A percentile compares a stretch with the other conserved stretches of the same genome.
Evolutionary conservation across 2,113 vertebrate genomes (phyloP).

Genomic region (Grallaria varia): DNA sequence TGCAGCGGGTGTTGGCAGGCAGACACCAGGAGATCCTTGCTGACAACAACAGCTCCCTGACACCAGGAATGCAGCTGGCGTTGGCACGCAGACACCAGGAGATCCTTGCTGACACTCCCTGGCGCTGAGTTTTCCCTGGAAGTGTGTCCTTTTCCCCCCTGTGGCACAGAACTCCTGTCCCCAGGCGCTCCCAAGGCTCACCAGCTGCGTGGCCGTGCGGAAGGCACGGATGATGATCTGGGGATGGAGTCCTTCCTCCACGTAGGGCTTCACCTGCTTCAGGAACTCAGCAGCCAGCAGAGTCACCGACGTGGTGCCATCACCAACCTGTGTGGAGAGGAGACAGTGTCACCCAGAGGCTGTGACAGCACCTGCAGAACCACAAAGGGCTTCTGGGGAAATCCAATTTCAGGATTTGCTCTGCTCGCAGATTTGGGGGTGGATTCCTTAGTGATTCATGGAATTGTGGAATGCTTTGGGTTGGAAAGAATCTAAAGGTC

Average conservation of each 20-base stretch:
- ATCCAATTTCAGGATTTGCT: accelerated
- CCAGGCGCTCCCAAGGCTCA: background rate
- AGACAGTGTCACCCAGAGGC: background rate
- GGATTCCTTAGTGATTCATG: background rate
- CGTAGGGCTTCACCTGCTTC: conserved; percentile 92
- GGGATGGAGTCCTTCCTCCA: conserved; percentile 95
- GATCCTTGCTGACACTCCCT: accelerated
- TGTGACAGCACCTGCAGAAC: background rate
- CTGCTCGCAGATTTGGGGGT: background rate
- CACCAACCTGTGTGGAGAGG: conserved; percentile 81
- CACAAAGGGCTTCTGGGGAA: background rate
- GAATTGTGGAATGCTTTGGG: background rate
- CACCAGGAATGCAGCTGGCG: background rate
- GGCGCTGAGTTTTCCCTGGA: background rate
- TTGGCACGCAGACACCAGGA: background rate
- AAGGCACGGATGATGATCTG: conserved; percentile 98
- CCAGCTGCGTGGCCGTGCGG: conserved; percentile 87
- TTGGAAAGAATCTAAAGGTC: accelerated
- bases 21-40: background rate
- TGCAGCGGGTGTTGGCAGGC: background rate
- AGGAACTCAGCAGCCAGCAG: conserved; percentile 94
- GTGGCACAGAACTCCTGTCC: background rate
- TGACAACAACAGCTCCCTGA: background rate
- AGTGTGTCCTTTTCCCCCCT: background rate
- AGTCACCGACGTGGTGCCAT: conserved; percentile 95